Base-by-base conservation (phyloP, 2,113 vertebrate genomes). In the Aplodontia rufa region DNA sequence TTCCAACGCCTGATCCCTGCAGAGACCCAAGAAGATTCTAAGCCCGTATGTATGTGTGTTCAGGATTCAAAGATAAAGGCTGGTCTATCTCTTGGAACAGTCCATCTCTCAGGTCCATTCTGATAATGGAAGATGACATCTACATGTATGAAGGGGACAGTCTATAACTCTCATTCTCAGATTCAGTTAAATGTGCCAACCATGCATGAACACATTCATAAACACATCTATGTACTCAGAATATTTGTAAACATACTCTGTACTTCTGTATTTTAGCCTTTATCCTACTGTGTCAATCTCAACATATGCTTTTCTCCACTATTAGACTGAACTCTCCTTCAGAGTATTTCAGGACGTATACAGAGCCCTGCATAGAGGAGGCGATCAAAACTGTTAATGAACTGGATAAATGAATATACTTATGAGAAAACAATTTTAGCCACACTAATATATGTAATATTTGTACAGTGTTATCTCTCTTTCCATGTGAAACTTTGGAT, bases 391-490 rank as follows among this genome's bases (percentile, higher is more conserved):
- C 55, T n/a, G 11, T 4, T 82, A 47, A 85, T 72, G 28, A 55
- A 93, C 28, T 86, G 28, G 42, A 72, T 68, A 93, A 83, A 90
- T 84, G 28, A 95, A 80, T 94, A 64, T 76, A 84, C 60, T 81
- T 81, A 12, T 89, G 19, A 96, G 22, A 37, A 92, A 96, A 78
- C 66, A 60, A 89, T 87, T 69, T 93, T 55, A 62, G 22, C 74
- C 66, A 55, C 66, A 90, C 1, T 30, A 87, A 72, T 22, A 55
- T 49, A 69, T 55, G 10, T 22, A 69, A 26, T 22, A 55, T 49
- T 62, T 55, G 10, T 22, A 69, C 28, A 90, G 19, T 76, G 60
- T 82, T 60, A 26, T 3, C 16, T 62, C 8, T 87, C 60, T n/a
- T n/a, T 88, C 30, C 26, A 26, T 37, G 51, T 83, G 62, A 96